Conservation (phyloP, 2,113 vertebrate species). For the Engraulis encrasicolus region DNA sequence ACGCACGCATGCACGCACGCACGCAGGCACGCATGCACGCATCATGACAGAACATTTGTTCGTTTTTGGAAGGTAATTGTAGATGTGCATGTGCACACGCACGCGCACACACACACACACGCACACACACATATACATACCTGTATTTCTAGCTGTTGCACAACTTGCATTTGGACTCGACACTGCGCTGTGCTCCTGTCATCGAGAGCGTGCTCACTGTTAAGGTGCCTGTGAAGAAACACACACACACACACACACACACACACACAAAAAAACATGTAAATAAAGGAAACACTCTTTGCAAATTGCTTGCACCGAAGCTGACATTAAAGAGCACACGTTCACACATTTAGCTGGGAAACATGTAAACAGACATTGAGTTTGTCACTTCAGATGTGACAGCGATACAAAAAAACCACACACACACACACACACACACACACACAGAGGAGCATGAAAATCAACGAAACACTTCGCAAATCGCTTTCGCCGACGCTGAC, state of each 20-base stretch:
- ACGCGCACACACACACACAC: not conserved
- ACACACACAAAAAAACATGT: not conserved
- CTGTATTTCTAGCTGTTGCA: constrained; percentile 98
- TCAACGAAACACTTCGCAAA: no score
- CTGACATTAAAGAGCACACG: not conserved
- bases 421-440: not conserved
- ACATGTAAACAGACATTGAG: not conserved
- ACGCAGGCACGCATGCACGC: not conserved
- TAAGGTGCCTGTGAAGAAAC: constrained; percentile 87
- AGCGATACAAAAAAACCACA: not conserved
- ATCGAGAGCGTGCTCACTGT: constrained; percentile 95
- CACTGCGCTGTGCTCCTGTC: constrained; percentile 98
- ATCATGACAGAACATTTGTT: not conserved
- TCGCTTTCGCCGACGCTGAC: no score
- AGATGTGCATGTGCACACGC: not conserved
- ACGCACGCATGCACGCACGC: not conserved
- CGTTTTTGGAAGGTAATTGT: not conserved
- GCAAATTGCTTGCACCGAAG: not conserved
- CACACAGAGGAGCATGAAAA: no score
- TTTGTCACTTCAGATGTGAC: not conserved
- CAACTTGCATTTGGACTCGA: constrained; percentile 98
- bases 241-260: not conserved
- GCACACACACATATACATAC: constrained; percentile 71
- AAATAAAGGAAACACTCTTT: not conserved
- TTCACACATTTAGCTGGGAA: not conserved